Evolutionary conservation across 2,797 vertebrate species (phyloP).

Genomic region (Lemur catta): DNA sequence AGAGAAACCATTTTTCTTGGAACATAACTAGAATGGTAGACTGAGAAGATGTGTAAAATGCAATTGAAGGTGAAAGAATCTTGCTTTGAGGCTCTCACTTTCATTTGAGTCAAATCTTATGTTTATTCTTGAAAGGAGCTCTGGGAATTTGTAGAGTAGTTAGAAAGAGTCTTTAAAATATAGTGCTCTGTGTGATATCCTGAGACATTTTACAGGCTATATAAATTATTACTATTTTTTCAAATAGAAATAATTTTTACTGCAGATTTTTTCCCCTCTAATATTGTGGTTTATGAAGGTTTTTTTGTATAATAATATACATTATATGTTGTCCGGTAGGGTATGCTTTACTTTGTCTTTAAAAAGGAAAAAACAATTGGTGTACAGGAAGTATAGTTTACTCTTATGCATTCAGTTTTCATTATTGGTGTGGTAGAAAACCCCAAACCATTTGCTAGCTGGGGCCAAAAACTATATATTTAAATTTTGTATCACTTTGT

Average conservation of each 20-base stretch:
- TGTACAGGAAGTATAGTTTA: not conserved
- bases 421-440: not conserved
- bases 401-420: not conserved
- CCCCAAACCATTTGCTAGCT: not conserved
- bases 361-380: not conserved
- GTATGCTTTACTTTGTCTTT: not conserved
- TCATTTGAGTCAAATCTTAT: not conserved
- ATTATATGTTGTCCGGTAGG: not conserved
- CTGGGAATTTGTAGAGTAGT: not conserved
- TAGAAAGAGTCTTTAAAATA: not conserved
- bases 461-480: not conserved
- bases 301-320: not conserved
- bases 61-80: not conserved
- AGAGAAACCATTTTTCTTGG: not conserved
- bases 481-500: not conserved
- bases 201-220: not conserved
- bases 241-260: not conserved
- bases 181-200: not conserved
- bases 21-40: not conserved
- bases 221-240: not conserved
- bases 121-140: not conserved
- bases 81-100: not conserved
- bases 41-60: not conserved
- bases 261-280: not conserved
- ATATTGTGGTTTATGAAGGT: not conserved